Percentiles rank a stretch among this genome's conserved stretches.
Evolutionary conservation across 2,113 vertebrate species (phyloP).

Genomic region (Heteronetta atricapilla): DNA sequence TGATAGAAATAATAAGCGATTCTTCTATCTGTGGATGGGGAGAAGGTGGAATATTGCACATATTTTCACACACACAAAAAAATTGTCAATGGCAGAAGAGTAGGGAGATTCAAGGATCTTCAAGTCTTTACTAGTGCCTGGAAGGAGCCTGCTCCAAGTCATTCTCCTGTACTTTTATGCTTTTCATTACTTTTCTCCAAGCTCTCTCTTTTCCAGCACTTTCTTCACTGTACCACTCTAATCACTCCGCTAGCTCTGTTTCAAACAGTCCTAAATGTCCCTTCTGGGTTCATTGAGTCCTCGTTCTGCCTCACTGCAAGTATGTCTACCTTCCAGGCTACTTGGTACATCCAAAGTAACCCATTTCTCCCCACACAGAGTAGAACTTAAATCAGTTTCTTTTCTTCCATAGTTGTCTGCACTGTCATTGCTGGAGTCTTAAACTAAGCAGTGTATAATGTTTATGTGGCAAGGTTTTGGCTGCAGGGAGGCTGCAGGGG

Average conservation of each 20-base stretch:
- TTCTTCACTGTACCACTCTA: neutral
- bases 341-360: neutral
- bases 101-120: neutral
- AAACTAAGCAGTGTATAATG: too few species aligned
- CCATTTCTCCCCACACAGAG: neutral
- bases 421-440: neutral
- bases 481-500: neutral
- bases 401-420: neutral
- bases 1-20: neutral
- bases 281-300: neutral
- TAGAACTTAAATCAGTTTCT: neutral
- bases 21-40: neutral
- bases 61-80: neutral
- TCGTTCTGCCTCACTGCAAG: too few species aligned
- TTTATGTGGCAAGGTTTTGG: too few species aligned
- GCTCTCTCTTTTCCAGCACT: neutral
- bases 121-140: neutral
- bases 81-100: neutral
- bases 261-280: neutral
- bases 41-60: neutral
- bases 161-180: neutral
- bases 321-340: too few species aligned
- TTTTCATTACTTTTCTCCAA: neutral
- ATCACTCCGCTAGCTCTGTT: neutral
- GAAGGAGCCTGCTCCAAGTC: neutral